Evolutionary conservation across 2,797 vertebrate species (phyloP).

Genomic region (Dicrostonyx torquatus): DNA sequence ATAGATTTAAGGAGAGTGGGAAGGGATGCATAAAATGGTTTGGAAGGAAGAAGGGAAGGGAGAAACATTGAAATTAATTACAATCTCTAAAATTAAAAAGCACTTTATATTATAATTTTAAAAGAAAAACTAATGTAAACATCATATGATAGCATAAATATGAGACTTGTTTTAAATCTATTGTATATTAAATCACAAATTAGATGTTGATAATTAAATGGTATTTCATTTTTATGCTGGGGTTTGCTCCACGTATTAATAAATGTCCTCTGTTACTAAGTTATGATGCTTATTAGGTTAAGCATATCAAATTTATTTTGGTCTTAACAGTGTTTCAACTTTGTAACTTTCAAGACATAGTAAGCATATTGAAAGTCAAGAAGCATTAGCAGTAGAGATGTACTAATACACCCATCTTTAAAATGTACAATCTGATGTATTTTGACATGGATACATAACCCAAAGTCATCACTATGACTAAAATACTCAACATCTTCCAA

Average conservation of each 20-base stretch:
- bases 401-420: not conserved
- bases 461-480: not conserved
- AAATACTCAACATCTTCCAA: not conserved
- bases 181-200: not conserved
- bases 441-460: not conserved
- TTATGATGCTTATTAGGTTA: not conserved
- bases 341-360: not conserved
- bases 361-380: not conserved
- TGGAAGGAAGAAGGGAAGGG: not conserved
- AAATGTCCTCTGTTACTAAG: not conserved
- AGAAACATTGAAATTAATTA: not conserved
- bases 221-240: not conserved
- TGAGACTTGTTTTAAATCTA: not conserved
- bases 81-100: not conserved
- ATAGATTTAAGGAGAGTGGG: no score
- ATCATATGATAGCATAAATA: not conserved
- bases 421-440: not conserved
- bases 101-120: not conserved
- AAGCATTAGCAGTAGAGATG: not conserved
- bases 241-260: not conserved
- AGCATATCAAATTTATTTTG: not conserved
- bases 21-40: not conserved
- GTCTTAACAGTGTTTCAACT: not conserved
- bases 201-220: not conserved
- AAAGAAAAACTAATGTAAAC: not conserved